Evolutionary conservation across 2,888 invertebrate genomes (phyloP), one percentile per base, ranked within the genome.

Genomic region (Tanypteryx hageni): DNA sequence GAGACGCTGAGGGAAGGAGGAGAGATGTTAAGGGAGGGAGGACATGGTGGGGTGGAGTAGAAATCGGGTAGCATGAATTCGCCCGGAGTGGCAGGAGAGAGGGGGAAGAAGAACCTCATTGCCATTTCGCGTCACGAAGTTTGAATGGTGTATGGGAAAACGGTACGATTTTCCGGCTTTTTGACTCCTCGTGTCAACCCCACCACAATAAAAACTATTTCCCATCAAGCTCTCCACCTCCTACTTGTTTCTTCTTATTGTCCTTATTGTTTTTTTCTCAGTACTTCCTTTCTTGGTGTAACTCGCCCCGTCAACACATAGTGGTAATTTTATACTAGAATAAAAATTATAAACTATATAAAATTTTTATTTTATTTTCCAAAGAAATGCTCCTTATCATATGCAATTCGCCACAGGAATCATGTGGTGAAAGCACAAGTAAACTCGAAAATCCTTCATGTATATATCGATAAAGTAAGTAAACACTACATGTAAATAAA

Each of bases 141-240:
- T 89, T 89, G 89, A 89, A 89, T 89, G 89, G 89, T 89, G 89
- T 68, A 89, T 61, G 64, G 89, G 89, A 89, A 89, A 89, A 89
- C 89, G 89, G 89, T 44, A 64, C 89, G 89, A 89, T 89, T 89
- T 89, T 89, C 89, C 89, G 89, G 89, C 68, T 44, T 89, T 89
- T 89, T 89, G 89, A 89, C 89, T 44, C 31, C 64, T 44, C 89
- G 18, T 89, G 89, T 89, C 89, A 64, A 89, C 64, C 89, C 89
- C 64, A 7, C 68, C 44, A 89, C 64, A 61, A 86, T 86, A 86
- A 86, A 85, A 86, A 59, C n/a, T 89, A 44, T 44, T 44, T 44
- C n/a, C 27, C 27, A 44, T 16, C 59, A 7, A 86, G 11, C 86
- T 31, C 44, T 56, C n/a, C 44, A 11, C 61, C 68, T 11, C 44